Conservation (phyloP, 2,797 vertebrate species). For the Syncerus caffer region DNA sequence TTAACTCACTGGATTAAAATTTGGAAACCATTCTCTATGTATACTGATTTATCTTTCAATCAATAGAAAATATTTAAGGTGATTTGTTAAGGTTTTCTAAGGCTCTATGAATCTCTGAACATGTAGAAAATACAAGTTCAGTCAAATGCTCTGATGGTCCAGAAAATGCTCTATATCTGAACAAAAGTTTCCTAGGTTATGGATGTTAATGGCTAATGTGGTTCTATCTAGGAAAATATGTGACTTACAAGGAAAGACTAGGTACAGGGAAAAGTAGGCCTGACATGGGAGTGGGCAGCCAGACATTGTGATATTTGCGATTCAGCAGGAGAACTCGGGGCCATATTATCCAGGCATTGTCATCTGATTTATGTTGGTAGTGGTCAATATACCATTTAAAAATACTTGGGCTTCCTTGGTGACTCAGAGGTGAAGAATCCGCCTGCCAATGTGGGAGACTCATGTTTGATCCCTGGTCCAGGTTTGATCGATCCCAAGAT, state of each 20-base stretch:
- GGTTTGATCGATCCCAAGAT: background rate
- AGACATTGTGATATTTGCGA: background rate
- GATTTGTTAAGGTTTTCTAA: background rate
- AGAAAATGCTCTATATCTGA: background rate
- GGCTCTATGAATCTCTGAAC: background rate
- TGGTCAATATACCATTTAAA: background rate
- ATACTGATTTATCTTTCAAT: background rate
- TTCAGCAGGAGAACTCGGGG: rapidly evolving
- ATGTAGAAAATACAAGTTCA: background rate
- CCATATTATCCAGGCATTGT: background rate
- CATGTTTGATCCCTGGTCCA: background rate
- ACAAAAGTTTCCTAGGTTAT: background rate
- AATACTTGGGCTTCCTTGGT: background rate
- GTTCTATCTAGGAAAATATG: background rate
- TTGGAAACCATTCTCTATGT: background rate
- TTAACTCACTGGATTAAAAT: background rate
- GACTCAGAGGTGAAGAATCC: background rate
- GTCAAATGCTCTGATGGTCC: background rate
- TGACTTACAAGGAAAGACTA: background rate
- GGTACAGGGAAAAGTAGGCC: background rate
- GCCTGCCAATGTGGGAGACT: background rate
- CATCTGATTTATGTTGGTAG: background rate
- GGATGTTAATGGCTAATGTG: background rate
- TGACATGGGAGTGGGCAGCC: background rate
- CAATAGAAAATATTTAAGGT: background rate